Evolutionary conservation across 2,797 vertebrate species (phyloP), one percentile per base, ranked within the genome.

Genomic region (Picus viridis): DNA sequence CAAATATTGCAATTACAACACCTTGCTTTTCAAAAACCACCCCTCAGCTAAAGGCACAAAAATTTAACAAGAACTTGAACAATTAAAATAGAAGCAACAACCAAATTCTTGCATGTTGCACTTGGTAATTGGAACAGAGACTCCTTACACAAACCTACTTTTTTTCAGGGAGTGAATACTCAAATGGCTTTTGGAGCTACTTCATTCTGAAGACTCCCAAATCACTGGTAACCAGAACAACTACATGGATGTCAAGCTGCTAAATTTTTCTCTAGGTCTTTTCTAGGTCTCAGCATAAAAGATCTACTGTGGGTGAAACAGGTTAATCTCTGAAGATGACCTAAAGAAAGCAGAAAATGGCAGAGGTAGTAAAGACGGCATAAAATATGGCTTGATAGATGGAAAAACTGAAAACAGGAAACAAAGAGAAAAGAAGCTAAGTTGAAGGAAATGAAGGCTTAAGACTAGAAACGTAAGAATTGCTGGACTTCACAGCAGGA

Each of bases 1-100:
- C 69, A 23, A 92, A 68, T 92, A 91, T 56, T 91, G 72, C 78
- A 94, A 45, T 16, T 62, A 73, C 80, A 93, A 54, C 76, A 88
- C 70, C 83, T 79, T 1, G 0, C 57, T 76, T 74, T 78, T 88
- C 36, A 68, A 91, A 93, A 92, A 74, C n/a, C 83, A 62, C 41
- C n/a, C 24, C 43, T 80, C 83, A 74, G 43, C 49, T 83, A 78
- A 84, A 83, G 83, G 54, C 88, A 83, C 23, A 91, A 73, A 69
- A 88, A 69, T 27, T 53, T 45, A 90, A 84, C 74, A 84, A 84
- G 57, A 34, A 64, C 45, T 76, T 54, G 23, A 79, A 58, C 61
- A 85, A 90, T 36, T 53, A 32, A 77, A 96, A 83, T 6, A 65
- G 56, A 6, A 78, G 41, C 12, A 11, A 57, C 45, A 79, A 56